Evolutionary conservation across 2,113 vertebrate genomes (phyloP).

Genomic region (Oreochromis niloticus): DNA sequence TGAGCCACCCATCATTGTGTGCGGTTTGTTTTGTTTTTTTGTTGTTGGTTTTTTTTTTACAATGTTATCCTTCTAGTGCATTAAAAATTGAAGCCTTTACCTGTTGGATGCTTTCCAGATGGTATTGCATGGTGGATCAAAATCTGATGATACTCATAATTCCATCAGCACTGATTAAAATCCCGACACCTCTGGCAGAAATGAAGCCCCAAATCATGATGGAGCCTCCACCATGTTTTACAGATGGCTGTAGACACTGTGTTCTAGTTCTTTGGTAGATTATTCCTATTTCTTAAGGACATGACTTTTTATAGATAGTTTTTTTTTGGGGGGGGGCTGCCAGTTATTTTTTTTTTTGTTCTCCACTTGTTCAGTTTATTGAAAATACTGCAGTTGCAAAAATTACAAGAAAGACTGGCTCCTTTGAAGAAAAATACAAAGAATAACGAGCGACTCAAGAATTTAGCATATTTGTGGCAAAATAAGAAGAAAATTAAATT

Average conservation of each 20-base stretch:
- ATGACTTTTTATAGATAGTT: not conserved
- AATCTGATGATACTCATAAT: not conserved
- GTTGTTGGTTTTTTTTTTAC: not conserved
- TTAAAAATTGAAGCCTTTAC: not conserved
- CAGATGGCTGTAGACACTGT: not conserved
- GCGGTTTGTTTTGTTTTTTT: not conserved
- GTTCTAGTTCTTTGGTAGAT: not conserved
- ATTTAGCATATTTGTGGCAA: not conserved
- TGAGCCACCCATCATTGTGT: not conserved
- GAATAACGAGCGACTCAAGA: not conserved
- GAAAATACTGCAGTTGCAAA: not conserved
- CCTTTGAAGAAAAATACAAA: not conserved
- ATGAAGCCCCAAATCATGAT: not conserved
- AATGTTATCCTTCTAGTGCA: not conserved
- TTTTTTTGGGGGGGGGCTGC: not conserved
- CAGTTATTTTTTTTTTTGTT: not conserved
- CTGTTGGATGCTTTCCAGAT: not conserved
- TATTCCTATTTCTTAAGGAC: not conserved
- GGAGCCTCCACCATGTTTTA: not conserved
- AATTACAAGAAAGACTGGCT: not conserved
- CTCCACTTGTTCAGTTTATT: not conserved
- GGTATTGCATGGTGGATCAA: not conserved
- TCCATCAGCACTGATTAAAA: not conserved
- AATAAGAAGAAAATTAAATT: not conserved
- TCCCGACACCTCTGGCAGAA: not conserved